Evolutionary conservation across 2,888 invertebrate species (phyloP).

Genomic region (Ophioninae sp.): DNA sequence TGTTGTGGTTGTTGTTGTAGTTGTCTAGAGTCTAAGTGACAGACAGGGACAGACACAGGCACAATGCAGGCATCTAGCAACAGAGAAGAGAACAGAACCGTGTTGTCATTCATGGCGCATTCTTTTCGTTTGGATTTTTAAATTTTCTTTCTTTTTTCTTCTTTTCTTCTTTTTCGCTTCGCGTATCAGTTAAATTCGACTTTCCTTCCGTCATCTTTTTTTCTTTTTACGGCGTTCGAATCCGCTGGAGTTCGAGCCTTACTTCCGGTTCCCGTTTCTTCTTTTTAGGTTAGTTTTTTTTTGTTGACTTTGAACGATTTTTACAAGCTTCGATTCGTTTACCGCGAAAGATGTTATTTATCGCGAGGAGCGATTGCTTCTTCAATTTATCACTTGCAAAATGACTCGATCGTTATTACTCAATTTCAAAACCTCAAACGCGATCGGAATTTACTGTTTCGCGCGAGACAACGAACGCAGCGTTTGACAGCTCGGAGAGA

Average conservation of each 20-base stretch:
- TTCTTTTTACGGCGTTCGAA: conserved; percentile 16
- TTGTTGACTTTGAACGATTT: too few relatives aligned
- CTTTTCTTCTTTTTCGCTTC: not conserved
- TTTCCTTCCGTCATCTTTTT: not conserved
- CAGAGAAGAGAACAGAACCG: conserved; percentile 87
- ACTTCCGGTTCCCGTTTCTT: too few relatives aligned
- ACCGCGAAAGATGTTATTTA: too few relatives aligned
- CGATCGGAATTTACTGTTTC: conserved; percentile 39
- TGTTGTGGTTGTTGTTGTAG: conserved; percentile 72
- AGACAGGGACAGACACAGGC: conserved; percentile 82
- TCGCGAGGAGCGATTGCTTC: too few relatives aligned
- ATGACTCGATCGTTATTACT: too few relatives aligned
- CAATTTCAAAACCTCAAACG: conserved; percentile 3
- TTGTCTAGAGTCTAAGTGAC: conserved; percentile 82
- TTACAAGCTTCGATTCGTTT: too few relatives aligned
- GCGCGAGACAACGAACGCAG: conserved; percentile 22
- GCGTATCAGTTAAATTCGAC: not conserved
- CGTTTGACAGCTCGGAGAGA: conserved; percentile 12
- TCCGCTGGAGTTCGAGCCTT: not conserved
- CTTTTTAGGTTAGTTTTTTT: too few relatives aligned
- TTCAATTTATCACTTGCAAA: too few relatives aligned
- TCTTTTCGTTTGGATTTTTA: conserved; percentile 61
- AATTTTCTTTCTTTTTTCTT: conserved; percentile 52
- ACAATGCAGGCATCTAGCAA: conserved; percentile 95
- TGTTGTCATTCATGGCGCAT: conserved; percentile 81